phyloP scores from a whole-genome alignment of 2,888 invertebrate genomes.

The Drosophila affinis region DNA sequence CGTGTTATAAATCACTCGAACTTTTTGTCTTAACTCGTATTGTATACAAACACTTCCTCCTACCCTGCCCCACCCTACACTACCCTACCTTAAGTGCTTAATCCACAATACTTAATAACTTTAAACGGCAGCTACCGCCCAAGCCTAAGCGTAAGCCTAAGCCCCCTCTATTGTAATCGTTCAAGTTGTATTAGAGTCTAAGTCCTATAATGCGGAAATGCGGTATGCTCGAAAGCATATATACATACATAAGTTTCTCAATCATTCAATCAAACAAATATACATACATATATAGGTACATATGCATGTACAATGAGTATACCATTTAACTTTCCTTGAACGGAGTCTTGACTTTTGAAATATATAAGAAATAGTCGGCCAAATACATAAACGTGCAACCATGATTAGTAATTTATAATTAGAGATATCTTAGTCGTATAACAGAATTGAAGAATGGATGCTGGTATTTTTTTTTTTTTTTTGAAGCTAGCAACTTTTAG shows the following conservation, averaged over 20 bases:
- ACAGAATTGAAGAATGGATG: conserved; percentile 25
- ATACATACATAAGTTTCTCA: not conserved
- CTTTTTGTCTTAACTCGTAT: conserved; percentile 26
- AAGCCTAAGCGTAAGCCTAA: conserved; percentile 17
- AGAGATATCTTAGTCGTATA: conserved; percentile 20
- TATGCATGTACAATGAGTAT: not conserved
- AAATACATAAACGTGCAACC: conserved; percentile 37
- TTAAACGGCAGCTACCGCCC: conserved; percentile 24
- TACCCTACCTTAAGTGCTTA: conserved; percentile 46
- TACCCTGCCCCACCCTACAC: conserved; percentile 27
- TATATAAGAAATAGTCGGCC: conserved; percentile 31
- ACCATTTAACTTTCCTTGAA: no score
- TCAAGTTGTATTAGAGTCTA: conserved; percentile 38
- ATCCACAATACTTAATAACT: conserved; percentile 41
- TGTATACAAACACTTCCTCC: conserved; percentile 1
- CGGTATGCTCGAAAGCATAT: not conserved
- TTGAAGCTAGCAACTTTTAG: no score
- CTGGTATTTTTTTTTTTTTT: no score
- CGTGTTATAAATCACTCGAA: conserved; percentile 28
- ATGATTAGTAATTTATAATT: conserved; percentile 12
- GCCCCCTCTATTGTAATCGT: not conserved
- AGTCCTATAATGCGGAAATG: conserved; percentile 7
- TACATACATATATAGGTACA: not conserved
- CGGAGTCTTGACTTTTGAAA: not conserved
- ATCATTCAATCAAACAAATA: conserved; percentile 5